Percentiles rank a stretch among this genome's conserved stretches.
phyloP scores from a whole-genome alignment of 2,888 invertebrate species.

The Lepidochitona cinerea region DNA sequence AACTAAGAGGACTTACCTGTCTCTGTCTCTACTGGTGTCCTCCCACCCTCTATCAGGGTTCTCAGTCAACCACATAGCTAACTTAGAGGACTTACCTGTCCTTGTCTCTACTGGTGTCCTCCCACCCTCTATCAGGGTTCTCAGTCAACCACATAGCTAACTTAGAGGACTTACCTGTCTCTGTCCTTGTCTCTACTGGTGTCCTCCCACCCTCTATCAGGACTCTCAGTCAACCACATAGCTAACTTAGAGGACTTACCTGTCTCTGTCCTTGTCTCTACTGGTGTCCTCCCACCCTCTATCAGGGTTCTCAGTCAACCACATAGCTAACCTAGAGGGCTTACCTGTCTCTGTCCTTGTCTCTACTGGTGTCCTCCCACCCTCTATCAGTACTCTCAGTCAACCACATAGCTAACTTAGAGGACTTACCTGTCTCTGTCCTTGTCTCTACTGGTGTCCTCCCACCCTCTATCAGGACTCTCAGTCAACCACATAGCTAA shows the following conservation, averaged over 20 bases:
- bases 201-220: not conserved
- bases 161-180: not conserved
- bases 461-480: not conserved
- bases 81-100: not conserved
- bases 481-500: too few relatives aligned
- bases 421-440: not conserved
- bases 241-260: not conserved
- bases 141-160: too few relatives aligned
- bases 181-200: not conserved
- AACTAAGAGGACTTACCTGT: not conserved
- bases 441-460: not conserved
- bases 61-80: too few relatives aligned
- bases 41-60: not conserved
- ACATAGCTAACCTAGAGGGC: not conserved
- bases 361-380: not conserved
- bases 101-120: not conserved
- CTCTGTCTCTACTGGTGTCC: not conserved
- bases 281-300: not conserved
- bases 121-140: not conserved
- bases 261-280: not conserved
- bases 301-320: too few relatives aligned
- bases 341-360: not conserved
- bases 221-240: too few relatives aligned
- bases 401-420: too few relatives aligned
- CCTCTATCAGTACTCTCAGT: not conserved